These are phyloP conservation scores for Odontamblyopus rebecca DNA, from an alignment of 2,797 vertebrate species.

Conservation along the genomic window DNA sequence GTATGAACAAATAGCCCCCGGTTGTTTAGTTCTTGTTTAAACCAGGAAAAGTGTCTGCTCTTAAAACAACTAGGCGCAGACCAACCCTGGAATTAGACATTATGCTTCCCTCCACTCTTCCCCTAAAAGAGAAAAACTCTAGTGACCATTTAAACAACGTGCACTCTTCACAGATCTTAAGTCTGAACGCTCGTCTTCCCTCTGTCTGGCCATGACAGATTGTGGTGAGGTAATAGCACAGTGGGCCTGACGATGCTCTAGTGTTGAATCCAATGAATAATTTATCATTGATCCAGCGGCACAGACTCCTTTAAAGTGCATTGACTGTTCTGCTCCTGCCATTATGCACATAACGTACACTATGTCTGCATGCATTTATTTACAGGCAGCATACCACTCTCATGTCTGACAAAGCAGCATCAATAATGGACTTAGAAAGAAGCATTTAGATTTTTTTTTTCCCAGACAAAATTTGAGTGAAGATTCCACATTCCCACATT, in stretches of 20 bases:
- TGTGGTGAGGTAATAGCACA: constrained; percentile 49
- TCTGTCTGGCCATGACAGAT: constrained; percentile 44
- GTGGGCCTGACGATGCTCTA: constrained; percentile 53
- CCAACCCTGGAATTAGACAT: not conserved
- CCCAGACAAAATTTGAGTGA: no score
- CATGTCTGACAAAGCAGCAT: not conserved
- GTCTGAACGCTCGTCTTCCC: not conserved
- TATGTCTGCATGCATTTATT: constrained; percentile 2
- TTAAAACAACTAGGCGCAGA: not conserved
- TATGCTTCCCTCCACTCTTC: not conserved
- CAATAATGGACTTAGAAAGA: constrained; percentile 17
- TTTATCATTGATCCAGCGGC: constrained; percentile 56
- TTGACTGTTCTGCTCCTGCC: constrained; percentile 53
- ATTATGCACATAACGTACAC: constrained; percentile 38
- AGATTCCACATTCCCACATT: no score
- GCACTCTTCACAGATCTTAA: not conserved
- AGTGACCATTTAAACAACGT: not conserved
- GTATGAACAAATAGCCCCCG: not conserved
- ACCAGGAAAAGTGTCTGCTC: not conserved
- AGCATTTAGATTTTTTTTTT: not conserved
- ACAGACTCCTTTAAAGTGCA: constrained; percentile 63
- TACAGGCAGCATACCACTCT: not conserved
- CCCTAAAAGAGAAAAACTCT: not conserved
- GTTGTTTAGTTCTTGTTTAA: no score
- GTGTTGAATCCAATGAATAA: constrained; percentile 71